Conservation (phyloP, 2,888 invertebrate genomes). For the Chorisops tibialis region DNA sequence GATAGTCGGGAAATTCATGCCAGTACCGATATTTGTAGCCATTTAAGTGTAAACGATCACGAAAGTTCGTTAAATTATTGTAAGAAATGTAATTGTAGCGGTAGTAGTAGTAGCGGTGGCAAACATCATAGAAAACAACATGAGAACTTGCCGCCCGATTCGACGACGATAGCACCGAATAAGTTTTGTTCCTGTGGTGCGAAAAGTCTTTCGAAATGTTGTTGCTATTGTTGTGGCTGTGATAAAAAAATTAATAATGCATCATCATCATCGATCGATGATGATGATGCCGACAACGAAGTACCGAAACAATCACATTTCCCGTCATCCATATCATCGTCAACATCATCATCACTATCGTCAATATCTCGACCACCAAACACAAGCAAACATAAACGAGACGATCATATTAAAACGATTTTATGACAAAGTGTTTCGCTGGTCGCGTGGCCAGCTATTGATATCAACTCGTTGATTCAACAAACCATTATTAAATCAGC, state of each 20-base stretch:
- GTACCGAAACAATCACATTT: slow-evolving; percentile 12
- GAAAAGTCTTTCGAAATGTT: slow-evolving; percentile 38
- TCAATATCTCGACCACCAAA: background rate
- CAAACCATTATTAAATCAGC: slow-evolving; percentile 50
- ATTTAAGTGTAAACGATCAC: slow-evolving; percentile 15
- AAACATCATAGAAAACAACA: no score
- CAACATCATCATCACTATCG: slow-evolving; percentile 7
- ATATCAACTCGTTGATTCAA: slow-evolving; percentile 50
- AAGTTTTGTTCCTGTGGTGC: slow-evolving; percentile 1
- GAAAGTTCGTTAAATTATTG: background rate
- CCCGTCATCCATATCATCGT: slow-evolving; percentile 6
- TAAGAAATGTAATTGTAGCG: slow-evolving; percentile 10
- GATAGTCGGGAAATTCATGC: slow-evolving; percentile 19
- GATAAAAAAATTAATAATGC: slow-evolving; percentile 30
- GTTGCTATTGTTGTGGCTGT: slow-evolving; percentile 42
- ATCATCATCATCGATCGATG: slow-evolving; percentile 14
- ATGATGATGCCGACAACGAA: slow-evolving; percentile 8
- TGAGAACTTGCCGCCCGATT: no score
- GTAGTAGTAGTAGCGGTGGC: slow-evolving; percentile 1
- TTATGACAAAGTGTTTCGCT: slow-evolving; percentile 55
- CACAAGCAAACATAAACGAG: slow-evolving; percentile 14
- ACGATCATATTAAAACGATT: slow-evolving; percentile 42
- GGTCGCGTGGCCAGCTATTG: slow-evolving; percentile 54
- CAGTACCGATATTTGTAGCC: slow-evolving; percentile 18
- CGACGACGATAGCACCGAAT: no score